phyloP scores from a whole-genome alignment of 2,797 vertebrate genomes.

The Sphenopsis melanotis region DNA sequence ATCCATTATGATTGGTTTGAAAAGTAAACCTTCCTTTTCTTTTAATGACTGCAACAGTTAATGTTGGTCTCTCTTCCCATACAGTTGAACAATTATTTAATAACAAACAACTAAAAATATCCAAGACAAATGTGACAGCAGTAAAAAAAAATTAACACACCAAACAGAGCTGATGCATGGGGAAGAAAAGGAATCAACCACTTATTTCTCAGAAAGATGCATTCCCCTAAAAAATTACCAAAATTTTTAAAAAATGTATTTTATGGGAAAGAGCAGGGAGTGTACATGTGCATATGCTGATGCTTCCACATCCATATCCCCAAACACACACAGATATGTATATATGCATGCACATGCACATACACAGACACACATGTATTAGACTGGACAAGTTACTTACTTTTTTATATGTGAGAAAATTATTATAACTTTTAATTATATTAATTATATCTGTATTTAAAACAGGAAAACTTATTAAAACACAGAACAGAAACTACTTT shows the following conservation, averaged over 20 bases:
- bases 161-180: neutral
- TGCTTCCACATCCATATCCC: neutral
- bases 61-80: neutral
- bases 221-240: conserved; percentile 15
- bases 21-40: conserved; percentile 42
- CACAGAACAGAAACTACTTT: neutral
- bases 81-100: conserved; percentile 1
- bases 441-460: conserved; percentile 1
- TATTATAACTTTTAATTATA: conserved; percentile 19
- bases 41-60: conserved; percentile 26
- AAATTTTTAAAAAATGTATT: neutral
- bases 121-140: neutral
- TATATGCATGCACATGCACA: accelerated
- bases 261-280: neutral
- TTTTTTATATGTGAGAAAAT: neutral
- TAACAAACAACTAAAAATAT: conserved; percentile 29
- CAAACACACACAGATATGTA: neutral
- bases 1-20: neutral
- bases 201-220: conserved; percentile 43
- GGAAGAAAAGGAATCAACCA: neutral
- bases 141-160: conserved; percentile 2
- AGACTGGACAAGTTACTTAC: neutral
- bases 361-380: accelerated
- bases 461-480: conserved; percentile 1
- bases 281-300: no score